These are phyloP conservation scores for Idaea biselata DNA, from an alignment of 2,888 invertebrate genomes.

Conservation along the genomic window DNA sequence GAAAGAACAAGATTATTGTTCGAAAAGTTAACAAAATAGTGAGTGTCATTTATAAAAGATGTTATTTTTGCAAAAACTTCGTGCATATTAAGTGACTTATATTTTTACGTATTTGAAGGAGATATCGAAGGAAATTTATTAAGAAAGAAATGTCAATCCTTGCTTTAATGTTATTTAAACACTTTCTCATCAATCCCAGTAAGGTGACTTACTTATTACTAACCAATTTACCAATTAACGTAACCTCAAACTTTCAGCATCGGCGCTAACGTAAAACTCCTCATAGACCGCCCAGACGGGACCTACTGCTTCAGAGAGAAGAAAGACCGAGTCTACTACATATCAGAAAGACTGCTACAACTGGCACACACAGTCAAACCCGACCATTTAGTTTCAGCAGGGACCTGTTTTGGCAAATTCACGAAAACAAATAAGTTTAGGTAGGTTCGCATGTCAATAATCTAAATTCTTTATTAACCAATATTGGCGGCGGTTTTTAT, in stretches of 20 bases:
- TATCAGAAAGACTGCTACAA: slow-evolving; percentile 89
- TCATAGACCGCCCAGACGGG: slow-evolving; percentile 98
- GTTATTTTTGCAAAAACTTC: not conserved
- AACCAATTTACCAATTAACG: not conserved
- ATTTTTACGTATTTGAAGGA: not conserved
- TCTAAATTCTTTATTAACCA: too few relatives aligned
- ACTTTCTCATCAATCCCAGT: not conserved
- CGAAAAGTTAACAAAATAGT: slow-evolving; percentile 97
- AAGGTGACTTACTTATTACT: not conserved
- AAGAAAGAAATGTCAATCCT: not conserved
- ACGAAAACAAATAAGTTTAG: slow-evolving; percentile 95
- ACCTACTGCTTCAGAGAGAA: slow-evolving; percentile 97
- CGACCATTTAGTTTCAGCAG: slow-evolving; percentile 89
- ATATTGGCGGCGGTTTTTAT: too few relatives aligned
- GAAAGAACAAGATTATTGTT: slow-evolving; percentile 93
- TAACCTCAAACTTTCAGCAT: slow-evolving; percentile 83
- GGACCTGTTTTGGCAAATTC: slow-evolving; percentile 99
- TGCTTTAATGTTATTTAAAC: not conserved
- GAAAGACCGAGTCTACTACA: slow-evolving; percentile 95
- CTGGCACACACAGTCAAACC: slow-evolving; percentile 88
- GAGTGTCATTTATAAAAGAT: slow-evolving; percentile 57
- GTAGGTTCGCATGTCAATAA: not conserved
- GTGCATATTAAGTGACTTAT: not conserved
- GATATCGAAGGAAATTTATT: too few relatives aligned
- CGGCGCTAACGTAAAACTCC: slow-evolving; percentile 94